Base-by-base conservation (phyloP, 2,113 vertebrate genomes). In the Dolichallabes microphthalmus region DNA sequence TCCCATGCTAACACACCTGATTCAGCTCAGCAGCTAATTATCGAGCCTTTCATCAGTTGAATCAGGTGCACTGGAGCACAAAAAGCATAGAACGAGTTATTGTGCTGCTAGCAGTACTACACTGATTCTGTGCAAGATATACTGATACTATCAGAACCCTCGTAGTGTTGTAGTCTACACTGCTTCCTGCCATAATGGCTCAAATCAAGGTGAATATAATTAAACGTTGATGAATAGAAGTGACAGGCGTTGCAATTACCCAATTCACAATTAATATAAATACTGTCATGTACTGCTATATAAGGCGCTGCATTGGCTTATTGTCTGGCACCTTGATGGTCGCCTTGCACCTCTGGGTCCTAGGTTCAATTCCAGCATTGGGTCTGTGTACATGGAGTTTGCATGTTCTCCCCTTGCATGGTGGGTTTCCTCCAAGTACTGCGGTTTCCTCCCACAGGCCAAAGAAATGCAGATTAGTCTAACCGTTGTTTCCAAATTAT, bases 21-120 rank as follows among this genome's bases (percentile, higher is more conserved):
- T 80, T 80, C 58, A 80, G 30, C 77, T 80, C 77, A 45, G 57
- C 30, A 39, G 77, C 57, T 80, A 60, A 80, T 80, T 80, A 80
- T 80, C 30, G 30, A 60, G 55, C 53, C 55, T 77, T 77, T 57
- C 53, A 30, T 77, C 76, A 13, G 76, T 58, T 39, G 77, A 80
- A 80, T 45, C 32, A 12, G 20, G 77, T n/a, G 66, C 64, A 82
- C 11, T 10, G 50, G 30, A 55, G 64, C 81, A 82, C 73, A 68
- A 25, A 82, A 71, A 25, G 64, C 64, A 71, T 3, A 52, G 25
- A 39, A 53, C 20, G 19, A 57, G 19, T 69, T 7, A 30, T 69
- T 69, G 27, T 57, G 66, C 55, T 80, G 58, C 32, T 7, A 61
- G 25, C 6, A 17, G n/a, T 53, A 27, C 73, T 17, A 9, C 25